Percentiles rank a stretch among this genome's conserved stretches.
Conservation (phyloP, 2,888 invertebrate species). For the Syritta pipiens region DNA sequence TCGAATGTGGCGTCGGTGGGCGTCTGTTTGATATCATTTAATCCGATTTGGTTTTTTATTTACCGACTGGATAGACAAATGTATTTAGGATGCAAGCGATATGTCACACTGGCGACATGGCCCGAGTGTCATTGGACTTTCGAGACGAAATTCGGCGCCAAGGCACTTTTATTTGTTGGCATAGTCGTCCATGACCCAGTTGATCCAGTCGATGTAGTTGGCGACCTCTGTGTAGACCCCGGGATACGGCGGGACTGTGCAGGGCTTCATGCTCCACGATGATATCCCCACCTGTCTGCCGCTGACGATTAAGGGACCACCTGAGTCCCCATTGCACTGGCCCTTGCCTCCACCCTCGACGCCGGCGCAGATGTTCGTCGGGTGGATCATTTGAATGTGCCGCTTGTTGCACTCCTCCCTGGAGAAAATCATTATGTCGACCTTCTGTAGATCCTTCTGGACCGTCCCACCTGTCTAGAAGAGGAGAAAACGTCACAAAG, state of each 20-base stretch:
- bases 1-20: slow-evolving; percentile 46
- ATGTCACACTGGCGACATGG: too few relatives aligned
- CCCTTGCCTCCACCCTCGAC: slow-evolving; percentile 79
- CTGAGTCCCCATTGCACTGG: slow-evolving; percentile 80
- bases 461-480: slow-evolving; percentile 77
- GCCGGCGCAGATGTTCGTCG: slow-evolving; percentile 79
- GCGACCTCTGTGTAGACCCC: slow-evolving; percentile 80
- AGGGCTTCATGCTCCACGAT: slow-evolving; percentile 80
- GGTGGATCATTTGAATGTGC: slow-evolving; percentile 73
- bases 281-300: slow-evolving; percentile 79
- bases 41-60: slow-evolving; percentile 54
- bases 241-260: slow-evolving; percentile 78
- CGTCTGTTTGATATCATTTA: slow-evolving; percentile 56
- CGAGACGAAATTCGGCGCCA: background rate
- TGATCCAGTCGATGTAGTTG: slow-evolving; percentile 76
- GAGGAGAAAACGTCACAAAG: background rate
- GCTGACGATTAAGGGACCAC: slow-evolving; percentile 78
- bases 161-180: background rate
- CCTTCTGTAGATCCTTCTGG: slow-evolving; percentile 77
- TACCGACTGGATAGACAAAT: slow-evolving; percentile 23
- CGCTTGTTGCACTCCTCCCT: slow-evolving; percentile 77
- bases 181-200: slow-evolving; percentile 70
- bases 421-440: slow-evolving; percentile 76
- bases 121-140: slow-evolving; percentile 22
- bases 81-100: slow-evolving; percentile 12